These are phyloP conservation scores for Rhinopomastus cyanomelas DNA, from an alignment of 2,113 vertebrate species.

Conservation along the genomic window DNA sequence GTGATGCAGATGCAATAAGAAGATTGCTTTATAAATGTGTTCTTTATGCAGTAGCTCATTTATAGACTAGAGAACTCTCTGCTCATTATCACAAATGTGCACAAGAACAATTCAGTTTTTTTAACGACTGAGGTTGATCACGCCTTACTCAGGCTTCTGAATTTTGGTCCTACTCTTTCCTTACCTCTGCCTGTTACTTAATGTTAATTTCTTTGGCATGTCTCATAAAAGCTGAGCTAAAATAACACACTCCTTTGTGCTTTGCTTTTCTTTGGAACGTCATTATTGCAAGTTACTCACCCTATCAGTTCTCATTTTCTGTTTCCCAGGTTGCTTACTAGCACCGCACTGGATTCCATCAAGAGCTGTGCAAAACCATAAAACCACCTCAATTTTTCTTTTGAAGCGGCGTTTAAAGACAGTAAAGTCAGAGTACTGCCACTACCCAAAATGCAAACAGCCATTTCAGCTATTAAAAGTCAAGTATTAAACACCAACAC, in stretches of 20 bases:
- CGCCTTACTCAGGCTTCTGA: background rate
- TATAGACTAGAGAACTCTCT: background rate
- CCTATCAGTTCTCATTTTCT: background rate
- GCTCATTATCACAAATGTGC: background rate
- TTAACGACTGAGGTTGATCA: background rate
- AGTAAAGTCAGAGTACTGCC: background rate
- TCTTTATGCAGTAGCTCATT: background rate
- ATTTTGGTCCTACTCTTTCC: background rate
- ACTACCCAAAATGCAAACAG: background rate
- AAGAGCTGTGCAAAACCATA: background rate
- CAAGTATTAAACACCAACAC: background rate
- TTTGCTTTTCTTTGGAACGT: background rate
- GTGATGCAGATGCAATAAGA: background rate
- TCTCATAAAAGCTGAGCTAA: background rate
- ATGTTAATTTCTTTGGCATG: background rate
- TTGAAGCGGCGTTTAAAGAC: background rate
- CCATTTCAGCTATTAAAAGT: background rate
- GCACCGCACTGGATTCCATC: background rate
- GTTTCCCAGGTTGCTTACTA: background rate
- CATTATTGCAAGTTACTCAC: background rate
- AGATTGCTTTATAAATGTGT: background rate
- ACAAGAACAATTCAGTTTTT: background rate
- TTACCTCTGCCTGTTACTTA: background rate
- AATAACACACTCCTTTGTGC: background rate
- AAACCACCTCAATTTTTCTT: background rate